These are phyloP conservation scores for Mionectes olivaceus DNA, from an alignment of 2,797 vertebrate species.

Conservation along the genomic window DNA sequence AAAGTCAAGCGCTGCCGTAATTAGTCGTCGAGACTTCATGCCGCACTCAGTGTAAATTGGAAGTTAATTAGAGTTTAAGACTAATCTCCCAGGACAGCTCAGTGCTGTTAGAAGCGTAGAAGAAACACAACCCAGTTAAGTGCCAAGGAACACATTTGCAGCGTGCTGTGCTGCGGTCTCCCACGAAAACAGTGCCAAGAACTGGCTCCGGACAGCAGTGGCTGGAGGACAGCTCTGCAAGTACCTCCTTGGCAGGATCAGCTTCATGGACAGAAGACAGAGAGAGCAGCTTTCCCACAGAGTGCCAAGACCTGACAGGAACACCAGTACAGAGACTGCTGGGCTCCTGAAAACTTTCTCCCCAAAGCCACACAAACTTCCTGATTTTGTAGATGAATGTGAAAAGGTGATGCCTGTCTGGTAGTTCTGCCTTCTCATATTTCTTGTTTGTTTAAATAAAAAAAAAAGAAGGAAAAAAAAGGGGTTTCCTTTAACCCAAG, in stretches of 20 bases:
- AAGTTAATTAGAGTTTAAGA: neutral
- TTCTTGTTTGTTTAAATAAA: neutral
- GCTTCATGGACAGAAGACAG: fast-evolving
- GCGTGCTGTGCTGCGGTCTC: fast-evolving
- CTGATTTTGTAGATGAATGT: neutral
- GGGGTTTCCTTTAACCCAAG: neutral
- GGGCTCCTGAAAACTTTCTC: neutral
- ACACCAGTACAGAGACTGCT: neutral
- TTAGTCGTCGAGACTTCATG: neutral
- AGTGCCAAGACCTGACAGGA: fast-evolving
- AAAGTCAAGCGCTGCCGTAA: fast-evolving
- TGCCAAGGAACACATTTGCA: neutral
- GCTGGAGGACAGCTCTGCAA: neutral
- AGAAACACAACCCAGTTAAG: neutral
- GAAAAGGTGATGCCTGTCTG: neutral
- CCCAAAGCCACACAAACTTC: fast-evolving
- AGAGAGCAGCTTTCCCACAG: neutral
- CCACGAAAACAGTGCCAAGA: neutral
- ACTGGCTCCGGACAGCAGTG: fast-evolving
- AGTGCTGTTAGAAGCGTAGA: neutral
- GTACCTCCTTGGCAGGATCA: neutral
- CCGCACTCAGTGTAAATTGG: neutral
- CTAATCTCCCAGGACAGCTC: neutral
- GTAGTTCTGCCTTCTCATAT: neutral
- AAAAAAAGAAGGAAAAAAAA: too few relatives aligned